Evolutionary conservation across 1,140 invertebrate genomes (phyloP).

Genomic region (Galendromus occidentalis): DNA sequence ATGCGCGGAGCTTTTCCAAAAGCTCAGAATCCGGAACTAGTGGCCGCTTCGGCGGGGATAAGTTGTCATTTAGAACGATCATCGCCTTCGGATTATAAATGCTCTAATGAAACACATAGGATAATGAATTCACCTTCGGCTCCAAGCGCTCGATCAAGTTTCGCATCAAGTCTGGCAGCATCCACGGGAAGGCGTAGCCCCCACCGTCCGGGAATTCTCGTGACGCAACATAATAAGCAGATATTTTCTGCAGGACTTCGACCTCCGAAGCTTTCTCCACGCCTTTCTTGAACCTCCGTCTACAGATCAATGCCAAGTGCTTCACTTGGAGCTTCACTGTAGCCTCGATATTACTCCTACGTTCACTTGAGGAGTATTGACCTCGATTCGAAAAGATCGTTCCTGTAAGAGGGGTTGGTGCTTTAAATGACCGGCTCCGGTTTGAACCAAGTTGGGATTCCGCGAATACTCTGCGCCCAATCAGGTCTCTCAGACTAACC

Average conservation of each 20-base stretch:
- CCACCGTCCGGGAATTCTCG: neutral
- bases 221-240: neutral
- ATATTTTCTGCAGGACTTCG: neutral
- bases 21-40: too few species aligned
- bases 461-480: neutral
- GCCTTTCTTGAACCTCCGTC: neutral
- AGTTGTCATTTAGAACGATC: too few species aligned
- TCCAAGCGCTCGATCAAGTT: neutral
- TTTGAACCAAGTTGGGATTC: neutral
- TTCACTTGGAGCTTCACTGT: neutral
- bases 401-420: neutral
- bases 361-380: too few species aligned
- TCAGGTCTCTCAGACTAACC: too few species aligned
- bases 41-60: too few species aligned
- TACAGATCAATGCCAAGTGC: neutral
- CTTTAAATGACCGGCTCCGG: neutral
- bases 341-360: neutral
- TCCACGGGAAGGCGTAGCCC: neutral
- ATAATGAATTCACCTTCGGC: too few species aligned
- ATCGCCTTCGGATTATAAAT: too few species aligned
- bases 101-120: too few species aligned
- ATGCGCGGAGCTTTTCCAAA: too few species aligned
- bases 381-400: neutral
- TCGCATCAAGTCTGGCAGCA: neutral
- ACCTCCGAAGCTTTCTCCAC: too few species aligned